Percentiles rank a stretch among this genome's conserved stretches.
Evolutionary conservation across 2,113 vertebrate genomes (phyloP).

Genomic region (Antechinus stuartii): DNA sequence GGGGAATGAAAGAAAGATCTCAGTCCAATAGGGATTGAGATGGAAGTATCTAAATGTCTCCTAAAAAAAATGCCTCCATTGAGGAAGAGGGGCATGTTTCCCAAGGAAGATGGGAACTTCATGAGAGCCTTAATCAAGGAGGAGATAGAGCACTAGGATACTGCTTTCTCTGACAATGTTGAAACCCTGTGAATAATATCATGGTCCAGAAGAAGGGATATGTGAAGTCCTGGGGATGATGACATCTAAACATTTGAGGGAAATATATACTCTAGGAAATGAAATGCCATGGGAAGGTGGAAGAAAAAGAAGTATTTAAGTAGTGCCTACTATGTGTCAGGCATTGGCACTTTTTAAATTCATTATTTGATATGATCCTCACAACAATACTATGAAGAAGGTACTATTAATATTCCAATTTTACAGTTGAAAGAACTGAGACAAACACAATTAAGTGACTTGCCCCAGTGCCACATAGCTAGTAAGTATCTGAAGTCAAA

Average conservation of each 20-base stretch:
- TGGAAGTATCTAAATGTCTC: background rate
- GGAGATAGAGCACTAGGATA: no score
- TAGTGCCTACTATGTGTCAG: no score
- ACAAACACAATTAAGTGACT: background rate
- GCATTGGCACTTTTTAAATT: no score
- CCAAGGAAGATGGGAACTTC: background rate
- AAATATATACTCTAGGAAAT: background rate
- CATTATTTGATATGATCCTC: no score
- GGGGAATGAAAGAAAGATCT: background rate
- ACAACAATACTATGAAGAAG: background rate
- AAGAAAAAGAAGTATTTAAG: no score
- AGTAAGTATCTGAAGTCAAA: no score
- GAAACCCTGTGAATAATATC: background rate
- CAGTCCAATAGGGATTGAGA: background rate
- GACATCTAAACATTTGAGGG: background rate
- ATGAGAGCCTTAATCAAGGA: background rate
- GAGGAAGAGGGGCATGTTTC: background rate
- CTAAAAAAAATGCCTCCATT: background rate
- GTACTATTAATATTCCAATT: background rate
- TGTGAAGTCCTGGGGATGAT: background rate
- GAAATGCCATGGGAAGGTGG: background rate
- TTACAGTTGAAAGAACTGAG: background rate
- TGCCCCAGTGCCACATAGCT: background rate
- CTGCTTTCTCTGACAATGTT: background rate
- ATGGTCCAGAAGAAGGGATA: background rate